Base-by-base conservation (phyloP, 1,140 invertebrate genomes). In the Diachasmimorpha longicaudata region DNA sequence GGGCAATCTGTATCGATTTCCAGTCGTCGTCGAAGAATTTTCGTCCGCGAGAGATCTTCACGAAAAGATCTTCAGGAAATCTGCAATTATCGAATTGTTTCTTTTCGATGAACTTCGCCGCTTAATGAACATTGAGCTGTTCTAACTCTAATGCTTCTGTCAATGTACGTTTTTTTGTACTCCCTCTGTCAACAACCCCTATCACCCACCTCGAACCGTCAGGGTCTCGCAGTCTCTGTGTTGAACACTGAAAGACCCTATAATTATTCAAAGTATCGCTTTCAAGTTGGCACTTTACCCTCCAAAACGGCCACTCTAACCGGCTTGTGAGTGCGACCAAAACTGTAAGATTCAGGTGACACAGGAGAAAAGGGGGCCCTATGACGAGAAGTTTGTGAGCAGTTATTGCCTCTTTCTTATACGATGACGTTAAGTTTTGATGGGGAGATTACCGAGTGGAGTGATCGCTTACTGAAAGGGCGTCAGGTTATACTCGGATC, bases 1-100 rank as follows among this genome's bases (percentile, higher is more conserved):
- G 82, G 83, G 79, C 86, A 85, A 87, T 87, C 85, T 86, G 85
- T 86, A 87, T 87, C 85, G 85, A 87, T 87, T 87, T 82, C 81
- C 82, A 85, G 78, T 81, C 79, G 79, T 81, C 81, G 80, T 77
- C 58, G 74, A 81, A 77, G 78, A n/a, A n/a, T n/a, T n/a, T n/a
- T n/a, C n/a, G n/a, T n/a, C n/a, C n/a, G n/a, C n/a, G n/a, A n/a
- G n/a, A n/a, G n/a, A n/a, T n/a, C n/a, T n/a, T n/a, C n/a, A n/a
- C n/a, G n/a, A n/a, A n/a, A n/a, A n/a, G n/a, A n/a, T n/a, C n/a
- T n/a, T n/a, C n/a, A n/a, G n/a, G n/a, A n/a, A n/a, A n/a, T n/a
- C n/a, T n/a, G n/a, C n/a, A n/a, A n/a, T n/a, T n/a, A n/a, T n/a
- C n/a, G n/a, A n/a, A n/a, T n/a, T n/a, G n/a, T n/a, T n/a, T n/a